Percentiles rank a stretch among this genome's conserved stretches.
phyloP scores from a whole-genome alignment of 1,140 invertebrate genomes.

The Holotrichia oblita region DNA sequence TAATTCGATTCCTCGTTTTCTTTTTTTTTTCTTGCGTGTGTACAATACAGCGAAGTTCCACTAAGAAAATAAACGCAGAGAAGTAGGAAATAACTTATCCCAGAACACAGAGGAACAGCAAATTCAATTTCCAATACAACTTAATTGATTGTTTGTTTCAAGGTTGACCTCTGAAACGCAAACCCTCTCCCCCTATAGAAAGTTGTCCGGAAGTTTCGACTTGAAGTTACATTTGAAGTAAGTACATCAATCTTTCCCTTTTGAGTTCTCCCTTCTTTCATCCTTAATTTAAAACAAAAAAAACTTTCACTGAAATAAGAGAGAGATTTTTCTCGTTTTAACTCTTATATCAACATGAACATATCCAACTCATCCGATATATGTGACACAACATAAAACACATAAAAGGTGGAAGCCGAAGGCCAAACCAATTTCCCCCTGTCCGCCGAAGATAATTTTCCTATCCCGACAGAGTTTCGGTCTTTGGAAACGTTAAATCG shows the following conservation, averaged over 20 bases:
- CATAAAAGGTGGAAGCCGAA: too few relatives aligned
- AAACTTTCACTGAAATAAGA: background rate
- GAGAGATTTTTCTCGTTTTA: background rate
- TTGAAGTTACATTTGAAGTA: conserved; percentile 16
- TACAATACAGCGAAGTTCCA: conserved; percentile 3
- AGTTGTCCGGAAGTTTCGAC: conserved; percentile 24
- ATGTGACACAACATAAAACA: too few relatives aligned
- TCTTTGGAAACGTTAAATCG: conserved; percentile 10
- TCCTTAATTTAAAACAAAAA: background rate
- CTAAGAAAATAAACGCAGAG: background rate
- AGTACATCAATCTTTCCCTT: conserved; percentile 7
- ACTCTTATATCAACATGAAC: too few relatives aligned
- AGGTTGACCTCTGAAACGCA: conserved; percentile 15
- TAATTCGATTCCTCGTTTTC: conserved; percentile 26
- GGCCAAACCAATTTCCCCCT: conserved; percentile 22
- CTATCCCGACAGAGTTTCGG: background rate
- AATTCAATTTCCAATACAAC: conserved; percentile 34
- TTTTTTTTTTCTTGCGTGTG: conserved; percentile 12
- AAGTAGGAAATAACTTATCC: conserved; percentile 28
- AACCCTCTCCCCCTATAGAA: too few relatives aligned
- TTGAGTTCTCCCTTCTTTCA: background rate
- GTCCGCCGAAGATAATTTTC: conserved; percentile 7
- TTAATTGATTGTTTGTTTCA: conserved; percentile 32
- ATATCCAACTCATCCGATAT: too few relatives aligned
- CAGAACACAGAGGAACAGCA: conserved; percentile 24